These are phyloP conservation scores for Drosophila maculinotata DNA, from an alignment of 2,888 invertebrate species.

Conservation along the genomic window DNA sequence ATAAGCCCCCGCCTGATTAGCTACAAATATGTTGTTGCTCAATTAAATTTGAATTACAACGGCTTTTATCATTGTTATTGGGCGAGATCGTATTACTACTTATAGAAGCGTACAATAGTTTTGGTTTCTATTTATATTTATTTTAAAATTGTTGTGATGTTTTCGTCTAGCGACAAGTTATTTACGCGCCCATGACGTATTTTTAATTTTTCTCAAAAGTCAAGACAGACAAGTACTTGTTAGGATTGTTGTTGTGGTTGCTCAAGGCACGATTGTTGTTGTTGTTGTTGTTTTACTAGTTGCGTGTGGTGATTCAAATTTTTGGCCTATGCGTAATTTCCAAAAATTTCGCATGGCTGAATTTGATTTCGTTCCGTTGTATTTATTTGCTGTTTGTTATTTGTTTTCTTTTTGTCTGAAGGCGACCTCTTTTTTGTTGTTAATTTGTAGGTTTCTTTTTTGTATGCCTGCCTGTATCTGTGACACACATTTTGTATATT, in stretches of 20 bases:
- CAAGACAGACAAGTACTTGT: conserved; percentile 35
- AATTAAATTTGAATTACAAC: neutral
- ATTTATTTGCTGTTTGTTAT: conserved; percentile 39
- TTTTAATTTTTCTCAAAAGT: conserved; percentile 15
- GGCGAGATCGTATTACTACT: neutral
- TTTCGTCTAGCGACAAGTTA: conserved; percentile 15
- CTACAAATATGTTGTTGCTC: neutral
- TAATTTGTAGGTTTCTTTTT: conserved; percentile 66
- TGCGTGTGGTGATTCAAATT: conserved; percentile 55
- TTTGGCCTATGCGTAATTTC: conserved; percentile 53
- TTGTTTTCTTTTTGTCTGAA: conserved; percentile 34
- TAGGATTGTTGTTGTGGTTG: conserved; percentile 24
- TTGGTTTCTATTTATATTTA: conserved; percentile 26
- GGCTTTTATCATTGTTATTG: neutral
- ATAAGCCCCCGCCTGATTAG: neutral
- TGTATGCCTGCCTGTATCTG: conserved; percentile 32
- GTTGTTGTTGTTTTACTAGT: conserved; percentile 19
- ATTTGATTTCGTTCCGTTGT: conserved; percentile 43
- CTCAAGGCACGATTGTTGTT: conserved; percentile 27
- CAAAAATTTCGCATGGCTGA: conserved; percentile 46
- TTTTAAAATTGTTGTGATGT: neutral
- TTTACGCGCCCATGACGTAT: conserved; percentile 60
- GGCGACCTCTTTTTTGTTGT: conserved; percentile 71
- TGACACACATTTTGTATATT: conserved; percentile 70
- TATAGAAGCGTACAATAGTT: neutral